Percentiles rank a stretch among this genome's conserved stretches.
phyloP scores from a whole-genome alignment of 1,140 invertebrate genomes.

The Atopsyche davidsoni region DNA sequence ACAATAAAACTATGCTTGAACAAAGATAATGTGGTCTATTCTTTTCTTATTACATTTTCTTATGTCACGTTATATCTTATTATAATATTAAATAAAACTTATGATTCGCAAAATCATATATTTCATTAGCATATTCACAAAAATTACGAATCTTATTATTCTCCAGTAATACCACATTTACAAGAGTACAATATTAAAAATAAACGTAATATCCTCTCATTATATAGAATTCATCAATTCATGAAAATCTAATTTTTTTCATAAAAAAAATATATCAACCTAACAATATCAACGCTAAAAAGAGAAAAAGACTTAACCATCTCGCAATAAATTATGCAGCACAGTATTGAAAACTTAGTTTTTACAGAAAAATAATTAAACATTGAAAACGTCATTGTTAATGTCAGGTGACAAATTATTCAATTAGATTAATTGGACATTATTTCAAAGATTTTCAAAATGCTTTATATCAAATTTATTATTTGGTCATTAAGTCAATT shows the following conservation, averaged over 20 bases:
- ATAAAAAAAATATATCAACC: no score
- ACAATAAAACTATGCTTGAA: constrained; percentile 27
- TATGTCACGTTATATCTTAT: constrained; percentile 20
- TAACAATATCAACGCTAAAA: no score
- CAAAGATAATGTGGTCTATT: constrained; percentile 29
- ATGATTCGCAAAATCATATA: neutral
- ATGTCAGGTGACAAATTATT: no score
- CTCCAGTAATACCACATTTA: neutral
- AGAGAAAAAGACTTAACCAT: no score
- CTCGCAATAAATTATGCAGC: no score
- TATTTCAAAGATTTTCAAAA: no score
- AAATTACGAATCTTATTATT: neutral
- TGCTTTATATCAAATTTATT: no score
- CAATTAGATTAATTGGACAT: no score
- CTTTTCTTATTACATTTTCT: constrained; percentile 17
- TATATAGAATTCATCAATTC: neutral
- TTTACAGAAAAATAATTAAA: no score
- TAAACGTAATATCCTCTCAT: neutral
- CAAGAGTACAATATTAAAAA: neutral
- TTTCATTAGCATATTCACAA: no score
- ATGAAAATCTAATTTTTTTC: neutral
- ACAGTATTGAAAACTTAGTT: no score
- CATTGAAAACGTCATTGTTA: no score
- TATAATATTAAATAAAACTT: constrained; percentile 22
- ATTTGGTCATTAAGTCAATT: neutral